Evolutionary conservation across 2,113 vertebrate genomes (phyloP), one percentile per base, ranked within the genome.

Genomic region (Melanerpes formicivorus): DNA sequence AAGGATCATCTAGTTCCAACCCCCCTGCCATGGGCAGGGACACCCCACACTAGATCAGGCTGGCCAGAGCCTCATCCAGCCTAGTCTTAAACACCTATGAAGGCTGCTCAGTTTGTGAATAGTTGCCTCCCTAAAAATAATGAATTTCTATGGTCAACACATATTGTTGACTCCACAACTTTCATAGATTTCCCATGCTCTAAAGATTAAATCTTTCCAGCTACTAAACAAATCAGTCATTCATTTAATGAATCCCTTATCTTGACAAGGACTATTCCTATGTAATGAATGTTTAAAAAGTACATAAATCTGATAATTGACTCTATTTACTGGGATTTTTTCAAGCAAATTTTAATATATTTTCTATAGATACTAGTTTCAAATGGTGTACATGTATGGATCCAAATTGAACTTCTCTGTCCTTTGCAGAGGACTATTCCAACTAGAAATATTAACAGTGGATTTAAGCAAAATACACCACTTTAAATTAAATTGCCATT

Each of bases 281-380:
- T 89, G 93, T 89, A 59, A 90, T 56, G 63, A 90, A 90, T 95
- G 91, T 52, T 50, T 78, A 84, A 80, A 93, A 95, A 94, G 93
- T 92, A 86, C 85, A 91, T 63, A 81, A 96, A 96, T 96, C 92
- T 92, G 93, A 96, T 97, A 97, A 97, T 97, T 97, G 95, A 73
- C 65, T 97, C 75, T 83, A 79, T 96, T 97, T 97, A 96, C 92
- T 95, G 91, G 87, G 92, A 92, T 94, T 97, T 97, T 97, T 95
- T 96, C 70, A 93, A 90, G 87, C 84, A 80, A 96, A 91, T 77
- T 95, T 96, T 95, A 95, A 95, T 95, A 80, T 67, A 89, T 97
- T 91, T 90, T 95, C 88, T 84, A 46, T 92, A 90, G 34, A 64
- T 83, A 94, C 63, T 87, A 84, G 84, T 97, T 97, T 96, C 81